A percentile compares a stretch with the other conserved stretches of the same genome.
phyloP scores from a whole-genome alignment of 2,888 invertebrate species.

The Nephrotoma appendiculata region DNA sequence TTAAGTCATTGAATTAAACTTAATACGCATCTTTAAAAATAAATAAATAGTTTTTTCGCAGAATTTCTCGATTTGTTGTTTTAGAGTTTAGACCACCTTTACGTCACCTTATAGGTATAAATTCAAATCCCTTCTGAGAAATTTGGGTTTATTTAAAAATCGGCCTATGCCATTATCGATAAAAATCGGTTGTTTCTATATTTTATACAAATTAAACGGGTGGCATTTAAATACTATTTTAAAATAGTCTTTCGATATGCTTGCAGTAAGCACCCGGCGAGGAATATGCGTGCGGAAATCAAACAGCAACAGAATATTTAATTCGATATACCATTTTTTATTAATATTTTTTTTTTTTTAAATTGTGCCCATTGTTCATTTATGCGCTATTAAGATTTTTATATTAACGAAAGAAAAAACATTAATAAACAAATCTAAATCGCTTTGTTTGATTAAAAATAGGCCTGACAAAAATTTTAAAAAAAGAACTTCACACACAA shows the following conservation, averaged over 20 bases:
- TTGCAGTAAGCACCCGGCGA: not conserved
- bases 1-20: not conserved
- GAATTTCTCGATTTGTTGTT: not conserved
- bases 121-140: not conserved
- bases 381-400: not conserved
- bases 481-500: not conserved
- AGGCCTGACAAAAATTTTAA: not conserved
- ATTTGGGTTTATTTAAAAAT: not conserved
- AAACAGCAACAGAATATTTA: not conserved
- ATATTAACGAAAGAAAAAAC: not conserved
- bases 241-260: not conserved
- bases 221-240: not conserved
- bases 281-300: not conserved
- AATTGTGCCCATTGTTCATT: not conserved
- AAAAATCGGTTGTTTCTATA: not conserved
- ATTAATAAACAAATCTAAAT: not conserved
- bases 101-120: not conserved
- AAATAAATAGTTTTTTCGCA: not conserved
- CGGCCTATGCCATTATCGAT: not conserved
- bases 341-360: not conserved
- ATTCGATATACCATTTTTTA: not conserved
- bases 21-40: not conserved
- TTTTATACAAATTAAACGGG: not conserved
- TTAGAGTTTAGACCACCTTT: not conserved
- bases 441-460: not conserved